Conservation (phyloP, 2,797 vertebrate species). For the Antrozous pallidus region DNA sequence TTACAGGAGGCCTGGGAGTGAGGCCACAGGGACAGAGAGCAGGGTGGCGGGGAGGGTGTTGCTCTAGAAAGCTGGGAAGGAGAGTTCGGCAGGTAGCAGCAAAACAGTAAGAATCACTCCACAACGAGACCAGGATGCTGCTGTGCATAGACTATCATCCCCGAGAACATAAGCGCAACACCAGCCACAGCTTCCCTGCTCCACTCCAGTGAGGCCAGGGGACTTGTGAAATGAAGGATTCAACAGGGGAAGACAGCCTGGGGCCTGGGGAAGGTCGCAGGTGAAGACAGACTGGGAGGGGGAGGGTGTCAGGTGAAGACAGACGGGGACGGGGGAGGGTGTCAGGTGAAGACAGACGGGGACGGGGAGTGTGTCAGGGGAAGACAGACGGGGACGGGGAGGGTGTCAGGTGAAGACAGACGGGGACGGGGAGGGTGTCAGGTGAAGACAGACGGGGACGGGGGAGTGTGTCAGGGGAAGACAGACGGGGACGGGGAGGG, state of each 20-base stretch:
- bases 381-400: too few relatives aligned
- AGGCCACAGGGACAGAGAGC: background rate
- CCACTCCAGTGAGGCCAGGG: background rate
- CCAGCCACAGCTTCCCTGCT: background rate
- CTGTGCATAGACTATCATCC: background rate
- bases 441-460: background rate
- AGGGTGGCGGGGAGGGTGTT: accelerated
- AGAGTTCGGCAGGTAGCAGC: background rate
- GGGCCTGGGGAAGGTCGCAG: too few relatives aligned
- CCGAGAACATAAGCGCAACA: too few relatives aligned
- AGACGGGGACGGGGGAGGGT: too few relatives aligned
- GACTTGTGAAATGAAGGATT: background rate
- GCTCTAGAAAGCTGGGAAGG: background rate
- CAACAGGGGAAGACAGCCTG: background rate
- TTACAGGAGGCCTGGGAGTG: too few relatives aligned
- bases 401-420: too few relatives aligned
- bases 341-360: too few relatives aligned
- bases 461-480: too few relatives aligned
- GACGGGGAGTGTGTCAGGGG: too few relatives aligned
- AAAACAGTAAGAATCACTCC: background rate
- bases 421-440: background rate
- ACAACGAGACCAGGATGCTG: background rate
- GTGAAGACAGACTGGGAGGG: too few relatives aligned
- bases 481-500: too few relatives aligned
- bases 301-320: too few relatives aligned